These are phyloP conservation scores for Agapornis canus DNA, from an alignment of 2,797 vertebrate genomes.

Conservation along the genomic window DNA sequence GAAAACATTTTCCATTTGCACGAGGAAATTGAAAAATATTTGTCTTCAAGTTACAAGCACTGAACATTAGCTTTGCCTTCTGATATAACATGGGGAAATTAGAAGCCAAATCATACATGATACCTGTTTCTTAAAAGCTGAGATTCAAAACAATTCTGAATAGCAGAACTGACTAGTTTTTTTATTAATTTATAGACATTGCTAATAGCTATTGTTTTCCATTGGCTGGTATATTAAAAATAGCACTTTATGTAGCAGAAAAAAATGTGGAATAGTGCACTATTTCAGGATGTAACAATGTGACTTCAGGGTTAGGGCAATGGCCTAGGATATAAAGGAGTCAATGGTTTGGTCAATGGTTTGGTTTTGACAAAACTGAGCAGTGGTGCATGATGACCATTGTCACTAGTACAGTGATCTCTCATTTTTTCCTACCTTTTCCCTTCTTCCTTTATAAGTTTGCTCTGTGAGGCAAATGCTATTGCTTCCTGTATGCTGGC, in stretches of 20 bases:
- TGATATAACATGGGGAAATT: background rate
- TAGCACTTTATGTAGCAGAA: background rate
- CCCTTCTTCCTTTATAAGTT: background rate
- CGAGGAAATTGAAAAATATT: background rate
- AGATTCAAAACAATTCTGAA: background rate
- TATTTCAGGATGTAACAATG: background rate
- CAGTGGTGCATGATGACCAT: background rate
- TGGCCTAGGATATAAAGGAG: background rate
- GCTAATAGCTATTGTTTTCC: background rate
- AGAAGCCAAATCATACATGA: background rate
- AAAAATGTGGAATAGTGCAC: background rate
- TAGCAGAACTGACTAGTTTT: background rate
- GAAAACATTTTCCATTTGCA: background rate
- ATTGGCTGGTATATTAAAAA: background rate
- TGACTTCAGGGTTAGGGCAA: background rate
- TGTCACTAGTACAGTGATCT: background rate
- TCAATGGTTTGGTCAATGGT: rapidly evolving
- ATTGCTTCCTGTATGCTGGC: background rate
- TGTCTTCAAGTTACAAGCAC: background rate
- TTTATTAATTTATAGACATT: background rate
- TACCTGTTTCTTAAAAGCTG: background rate
- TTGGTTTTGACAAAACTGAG: background rate
- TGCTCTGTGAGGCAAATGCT: background rate
- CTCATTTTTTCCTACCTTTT: background rate
- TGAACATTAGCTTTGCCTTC: background rate